Evolutionary conservation across 2,113 vertebrate genomes (phyloP).

Genomic region (Syrmaticus mikado): DNA sequence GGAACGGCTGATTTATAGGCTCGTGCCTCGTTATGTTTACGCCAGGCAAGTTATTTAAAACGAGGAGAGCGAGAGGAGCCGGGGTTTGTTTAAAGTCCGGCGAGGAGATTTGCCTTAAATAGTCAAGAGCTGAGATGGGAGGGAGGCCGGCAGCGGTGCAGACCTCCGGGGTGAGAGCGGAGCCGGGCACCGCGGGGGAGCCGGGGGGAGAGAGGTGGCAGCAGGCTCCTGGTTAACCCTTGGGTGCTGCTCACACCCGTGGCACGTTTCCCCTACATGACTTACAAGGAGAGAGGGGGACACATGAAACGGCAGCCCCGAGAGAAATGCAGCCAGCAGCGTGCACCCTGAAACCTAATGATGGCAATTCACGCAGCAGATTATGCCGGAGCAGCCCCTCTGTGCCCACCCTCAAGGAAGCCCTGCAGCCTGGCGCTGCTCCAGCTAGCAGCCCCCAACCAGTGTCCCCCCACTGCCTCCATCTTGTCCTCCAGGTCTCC

Average conservation of each 20-base stretch:
- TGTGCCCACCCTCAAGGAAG: neutral
- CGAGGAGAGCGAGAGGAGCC: slow-evolving; percentile 52
- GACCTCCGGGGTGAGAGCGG: slow-evolving; percentile 26
- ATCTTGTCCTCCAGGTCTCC: neutral
- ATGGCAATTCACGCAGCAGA: neutral
- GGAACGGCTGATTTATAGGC: slow-evolving; percentile 74
- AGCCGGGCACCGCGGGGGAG: neutral
- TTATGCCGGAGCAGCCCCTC: neutral
- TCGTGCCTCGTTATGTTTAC: slow-evolving; percentile 68
- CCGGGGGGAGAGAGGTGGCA: neutral
- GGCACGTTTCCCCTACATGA: accelerated
- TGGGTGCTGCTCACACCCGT: accelerated
- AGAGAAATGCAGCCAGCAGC: accelerated
- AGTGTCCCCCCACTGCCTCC: neutral
- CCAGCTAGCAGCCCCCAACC: neutral
- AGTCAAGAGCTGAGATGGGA: slow-evolving; percentile 69
- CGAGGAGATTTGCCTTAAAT: slow-evolving; percentile 80
- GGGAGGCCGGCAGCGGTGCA: neutral
- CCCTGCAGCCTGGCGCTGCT: neutral
- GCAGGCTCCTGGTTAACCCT: neutral
- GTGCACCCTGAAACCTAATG: neutral
- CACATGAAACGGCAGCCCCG: accelerated
- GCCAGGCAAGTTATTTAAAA: slow-evolving; percentile 74
- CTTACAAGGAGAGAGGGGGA: neutral
- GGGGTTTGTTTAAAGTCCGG: slow-evolving; percentile 73